Percentiles rank a stretch among this genome's conserved stretches.
Conservation (phyloP, 1,140 invertebrate species). For the Heliothis subflexa region DNA sequence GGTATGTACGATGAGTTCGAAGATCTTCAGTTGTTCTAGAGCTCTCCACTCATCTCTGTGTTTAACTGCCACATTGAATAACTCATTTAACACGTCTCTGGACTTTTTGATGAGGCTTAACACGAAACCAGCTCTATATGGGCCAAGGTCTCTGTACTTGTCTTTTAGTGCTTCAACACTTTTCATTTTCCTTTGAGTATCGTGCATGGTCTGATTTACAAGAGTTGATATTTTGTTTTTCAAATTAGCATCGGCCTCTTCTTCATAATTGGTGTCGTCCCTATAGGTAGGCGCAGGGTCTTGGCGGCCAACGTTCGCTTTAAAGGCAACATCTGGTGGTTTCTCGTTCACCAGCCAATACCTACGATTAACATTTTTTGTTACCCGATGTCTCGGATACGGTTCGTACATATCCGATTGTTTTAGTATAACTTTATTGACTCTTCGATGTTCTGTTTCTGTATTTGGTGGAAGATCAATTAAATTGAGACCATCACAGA, state of each 20-base stretch:
- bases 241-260: conserved; percentile 60
- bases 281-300: too few species aligned
- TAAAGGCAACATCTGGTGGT: conserved; percentile 2
- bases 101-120: conserved; percentile 73
- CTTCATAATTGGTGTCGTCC: neutral
- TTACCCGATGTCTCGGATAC: neutral
- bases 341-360: neutral
- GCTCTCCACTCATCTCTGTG: conserved; percentile 77
- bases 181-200: conserved; percentile 64
- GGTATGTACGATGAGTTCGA: conserved; percentile 74
- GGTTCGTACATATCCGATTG: neutral
- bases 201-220: conserved; percentile 68
- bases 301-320: too few species aligned
- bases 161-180: conserved; percentile 61
- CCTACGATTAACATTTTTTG: neutral
- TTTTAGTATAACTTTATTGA: neutral
- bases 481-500: conserved; percentile 55
- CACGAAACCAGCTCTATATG: conserved; percentile 73
- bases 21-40: conserved; percentile 76
- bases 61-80: conserved; percentile 77
- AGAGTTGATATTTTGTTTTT: conserved; percentile 72
- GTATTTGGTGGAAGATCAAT: conserved; percentile 52
- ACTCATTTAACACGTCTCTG: conserved; percentile 71
- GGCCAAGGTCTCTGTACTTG: conserved; percentile 54
- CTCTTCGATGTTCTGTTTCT: neutral